Evolutionary conservation across 2,888 invertebrate species (phyloP), one percentile per base, ranked within the genome.

Genomic region (Leptinotarsa tumamoca): DNA sequence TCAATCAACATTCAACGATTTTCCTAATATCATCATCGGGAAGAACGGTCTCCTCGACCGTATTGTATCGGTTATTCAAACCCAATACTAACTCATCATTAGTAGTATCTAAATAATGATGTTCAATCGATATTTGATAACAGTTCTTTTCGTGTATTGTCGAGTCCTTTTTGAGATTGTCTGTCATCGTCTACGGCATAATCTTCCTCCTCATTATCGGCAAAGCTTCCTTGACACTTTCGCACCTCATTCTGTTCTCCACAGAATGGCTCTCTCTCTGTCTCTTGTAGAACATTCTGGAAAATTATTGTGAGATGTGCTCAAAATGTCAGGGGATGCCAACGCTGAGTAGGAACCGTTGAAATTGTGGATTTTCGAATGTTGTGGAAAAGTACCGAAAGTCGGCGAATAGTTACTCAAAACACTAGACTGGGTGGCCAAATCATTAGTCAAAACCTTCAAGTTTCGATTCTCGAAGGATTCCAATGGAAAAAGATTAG

Each of bases 311-410:
- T 70, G 23, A 14, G 63, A 77, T 3, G 72, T 77, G 21, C 77
- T 77, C 3, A 74, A 77, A 43, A 77, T 74, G 51, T 77, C 74
- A 1, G 77, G 72, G 1, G 72, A 77, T 1, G 77, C 68, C 10
- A 68, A 73, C 15, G 71, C 69, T 10, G 54, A 66, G 21, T 71
- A 72, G 3, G 18, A 66, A 23, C 63, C 58, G 51, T 56, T 5
- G 21, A 14, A 51, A 49, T n/a, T 51, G 14, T 56, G 63, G 63
- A 68, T 17, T 43, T 56, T 69, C 13, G 18, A 15, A 13, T 49
- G 21, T 21, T 15, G 14, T 4, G 54, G 18, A 4, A 66, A 33
- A 43, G 33, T 67, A 33, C 66, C 61, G 15, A 72, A 70, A 27
- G 51, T 49, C 1, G 69, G 69, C 2, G 63, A 63, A 27, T 13